These are phyloP conservation scores for Opisthocomus hoazin DNA, from an alignment of 2,113 vertebrate genomes.

Conservation along the genomic window DNA sequence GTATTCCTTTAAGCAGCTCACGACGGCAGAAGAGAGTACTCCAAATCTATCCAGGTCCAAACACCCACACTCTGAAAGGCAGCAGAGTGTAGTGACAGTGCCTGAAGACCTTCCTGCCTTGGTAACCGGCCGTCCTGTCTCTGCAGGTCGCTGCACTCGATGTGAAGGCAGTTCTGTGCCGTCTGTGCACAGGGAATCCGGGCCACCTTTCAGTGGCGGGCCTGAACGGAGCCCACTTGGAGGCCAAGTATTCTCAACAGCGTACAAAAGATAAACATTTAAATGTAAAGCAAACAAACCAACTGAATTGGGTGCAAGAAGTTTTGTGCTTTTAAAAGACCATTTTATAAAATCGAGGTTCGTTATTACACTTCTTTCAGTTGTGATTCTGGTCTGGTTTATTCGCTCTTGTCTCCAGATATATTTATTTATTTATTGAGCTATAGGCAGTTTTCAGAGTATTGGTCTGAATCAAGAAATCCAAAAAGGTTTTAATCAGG, in stretches of 20 bases:
- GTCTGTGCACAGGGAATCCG: background rate
- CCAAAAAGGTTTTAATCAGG: background rate
- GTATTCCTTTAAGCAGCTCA: background rate
- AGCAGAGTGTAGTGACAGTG: background rate
- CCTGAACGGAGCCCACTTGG: background rate
- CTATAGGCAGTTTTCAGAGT: background rate
- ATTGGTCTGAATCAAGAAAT: background rate
- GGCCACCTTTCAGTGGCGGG: accelerated
- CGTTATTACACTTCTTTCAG: background rate
- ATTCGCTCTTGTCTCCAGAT: background rate
- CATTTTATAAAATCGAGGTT: background rate
- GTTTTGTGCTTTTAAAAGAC: background rate
- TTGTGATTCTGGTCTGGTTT: background rate
- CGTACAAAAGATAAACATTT: background rate
- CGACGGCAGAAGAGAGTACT: background rate
- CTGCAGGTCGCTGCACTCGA: background rate
- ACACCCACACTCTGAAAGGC: background rate
- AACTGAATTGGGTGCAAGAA: background rate
- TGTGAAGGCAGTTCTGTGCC: background rate
- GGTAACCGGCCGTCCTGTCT: background rate
- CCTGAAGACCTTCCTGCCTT: background rate
- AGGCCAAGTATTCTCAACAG: background rate
- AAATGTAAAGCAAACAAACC: background rate
- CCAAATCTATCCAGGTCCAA: background rate
- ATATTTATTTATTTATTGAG: background rate